These are phyloP conservation scores for Gryllus bimaculatus DNA, from an alignment of 1,140 invertebrate genomes.

Conservation along the genomic window DNA sequence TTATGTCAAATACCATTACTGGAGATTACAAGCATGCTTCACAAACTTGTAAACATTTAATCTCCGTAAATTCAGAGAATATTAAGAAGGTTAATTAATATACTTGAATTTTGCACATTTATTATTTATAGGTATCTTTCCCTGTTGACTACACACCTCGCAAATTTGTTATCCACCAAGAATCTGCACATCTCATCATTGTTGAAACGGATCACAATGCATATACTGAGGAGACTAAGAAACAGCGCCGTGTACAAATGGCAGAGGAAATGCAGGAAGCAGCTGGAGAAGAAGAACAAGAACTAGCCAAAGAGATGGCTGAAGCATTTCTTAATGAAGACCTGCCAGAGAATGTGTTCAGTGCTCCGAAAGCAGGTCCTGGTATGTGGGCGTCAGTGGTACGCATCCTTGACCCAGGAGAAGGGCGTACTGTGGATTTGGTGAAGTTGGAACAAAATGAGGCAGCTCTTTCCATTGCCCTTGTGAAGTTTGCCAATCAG, in stretches of 20 bases:
- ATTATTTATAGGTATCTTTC: conserved; percentile 50
- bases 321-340: conserved; percentile 93
- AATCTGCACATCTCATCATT: conserved; percentile 84
- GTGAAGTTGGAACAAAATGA: conserved; percentile 91
- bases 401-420: conserved; percentile 81
- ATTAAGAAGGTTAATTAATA: too few relatives aligned
- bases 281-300: conserved; percentile 84
- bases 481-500: conserved; percentile 61
- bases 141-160: conserved; percentile 92
- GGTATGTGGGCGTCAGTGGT: conserved; percentile 97
- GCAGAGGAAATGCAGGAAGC: conserved; percentile 92
- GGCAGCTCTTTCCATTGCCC: conserved; percentile 73
- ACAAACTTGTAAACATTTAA: too few relatives aligned
- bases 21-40: too few relatives aligned
- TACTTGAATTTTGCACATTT: too few relatives aligned
- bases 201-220: conserved; percentile 98
- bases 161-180: conserved; percentile 88
- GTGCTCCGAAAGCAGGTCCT: conserved; percentile 89
- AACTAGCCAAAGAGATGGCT: conserved; percentile 92
- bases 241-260: conserved; percentile 72
- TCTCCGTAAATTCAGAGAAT: too few relatives aligned
- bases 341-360: conserved; percentile 85
- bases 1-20: too few relatives aligned
- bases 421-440: conserved; percentile 69
- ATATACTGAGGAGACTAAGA: conserved; percentile 95